These are phyloP conservation scores for Siderastrea siderea DNA, from an alignment of 92 coral and sea anemone genomes.

Conservation along the genomic window DNA sequence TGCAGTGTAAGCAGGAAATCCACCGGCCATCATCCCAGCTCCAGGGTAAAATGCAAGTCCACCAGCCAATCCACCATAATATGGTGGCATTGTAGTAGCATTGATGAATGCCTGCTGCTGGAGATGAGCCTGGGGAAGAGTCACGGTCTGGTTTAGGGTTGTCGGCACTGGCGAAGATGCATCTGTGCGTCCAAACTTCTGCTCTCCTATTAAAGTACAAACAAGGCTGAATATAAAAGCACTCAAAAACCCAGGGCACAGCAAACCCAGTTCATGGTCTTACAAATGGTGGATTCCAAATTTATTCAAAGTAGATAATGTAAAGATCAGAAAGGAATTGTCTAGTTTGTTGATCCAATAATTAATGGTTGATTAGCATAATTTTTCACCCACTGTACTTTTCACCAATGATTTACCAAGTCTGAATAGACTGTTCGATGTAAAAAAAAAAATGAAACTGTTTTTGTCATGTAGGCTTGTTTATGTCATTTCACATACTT, in stretches of 20 bases:
- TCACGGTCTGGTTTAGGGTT: slow-evolving; percentile 79
- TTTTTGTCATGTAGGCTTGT: neutral
- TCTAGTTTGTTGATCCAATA: no score
- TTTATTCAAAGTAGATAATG: neutral
- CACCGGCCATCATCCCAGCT: slow-evolving; percentile 91
- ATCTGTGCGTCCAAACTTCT: slow-evolving; percentile 95
- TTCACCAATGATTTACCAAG: no score
- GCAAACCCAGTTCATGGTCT: neutral
- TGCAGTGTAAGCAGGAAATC: slow-evolving; percentile 87
- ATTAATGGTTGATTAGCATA: no score
- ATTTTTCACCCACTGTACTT: no score
- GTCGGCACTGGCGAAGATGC: slow-evolving; percentile 92
- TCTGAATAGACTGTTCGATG: no score
- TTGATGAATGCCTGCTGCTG: slow-evolving; percentile 91
- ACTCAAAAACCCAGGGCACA: no score
- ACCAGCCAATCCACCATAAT: slow-evolving; percentile 92
- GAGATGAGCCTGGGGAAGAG: slow-evolving; percentile 81
- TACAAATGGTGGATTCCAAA: neutral
- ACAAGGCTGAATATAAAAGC: neutral
- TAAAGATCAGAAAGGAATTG: no score
- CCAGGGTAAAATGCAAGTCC: slow-evolving; percentile 96
- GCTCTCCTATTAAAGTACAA: slow-evolving; percentile 61
- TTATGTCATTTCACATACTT: neutral
- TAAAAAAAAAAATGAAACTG: no score
- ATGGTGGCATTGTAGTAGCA: slow-evolving; percentile 81